Evolutionary conservation across 2,113 vertebrate genomes (phyloP).

Genomic region (Brachyhypopomus occidentalis): DNA sequence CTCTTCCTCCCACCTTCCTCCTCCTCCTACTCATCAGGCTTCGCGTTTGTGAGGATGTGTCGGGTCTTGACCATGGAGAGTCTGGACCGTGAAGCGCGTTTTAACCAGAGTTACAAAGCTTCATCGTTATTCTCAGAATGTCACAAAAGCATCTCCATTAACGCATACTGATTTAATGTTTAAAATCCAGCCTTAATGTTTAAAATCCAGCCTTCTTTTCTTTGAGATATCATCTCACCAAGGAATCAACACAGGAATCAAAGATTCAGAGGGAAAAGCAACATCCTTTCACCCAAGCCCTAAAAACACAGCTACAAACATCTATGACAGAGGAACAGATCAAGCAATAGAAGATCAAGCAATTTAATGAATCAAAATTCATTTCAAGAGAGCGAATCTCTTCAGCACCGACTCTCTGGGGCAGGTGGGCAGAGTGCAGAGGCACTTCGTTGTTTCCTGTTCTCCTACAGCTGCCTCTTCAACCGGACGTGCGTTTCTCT

Average conservation of each 20-base stretch:
- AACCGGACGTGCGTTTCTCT: not conserved
- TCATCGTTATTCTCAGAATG: not conserved
- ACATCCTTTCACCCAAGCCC: too few species aligned
- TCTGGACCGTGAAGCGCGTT: not conserved
- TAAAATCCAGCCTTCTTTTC: not conserved
- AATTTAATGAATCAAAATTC: too few species aligned
- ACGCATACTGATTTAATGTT: not conserved
- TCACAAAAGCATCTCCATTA: not conserved
- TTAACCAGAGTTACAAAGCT: constrained; percentile 14
- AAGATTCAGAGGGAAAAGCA: too few species aligned
- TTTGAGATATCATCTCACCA: not conserved
- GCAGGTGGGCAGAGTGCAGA: too few species aligned
- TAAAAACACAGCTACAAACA: not conserved
- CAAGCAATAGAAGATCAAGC: too few species aligned
- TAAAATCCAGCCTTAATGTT: not conserved
- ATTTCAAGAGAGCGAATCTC: too few species aligned
- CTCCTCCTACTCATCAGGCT: too few species aligned
- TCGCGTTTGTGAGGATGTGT: too few species aligned
- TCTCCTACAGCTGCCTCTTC: not conserved
- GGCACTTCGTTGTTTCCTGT: not conserved
- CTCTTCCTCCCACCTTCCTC: too few species aligned
- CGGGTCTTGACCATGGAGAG: not conserved
- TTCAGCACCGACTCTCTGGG: too few species aligned
- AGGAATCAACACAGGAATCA: not conserved
- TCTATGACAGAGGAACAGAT: not conserved